Conservation (phyloP, 1,140 invertebrate genomes). For the Apis mellifera region DNA sequence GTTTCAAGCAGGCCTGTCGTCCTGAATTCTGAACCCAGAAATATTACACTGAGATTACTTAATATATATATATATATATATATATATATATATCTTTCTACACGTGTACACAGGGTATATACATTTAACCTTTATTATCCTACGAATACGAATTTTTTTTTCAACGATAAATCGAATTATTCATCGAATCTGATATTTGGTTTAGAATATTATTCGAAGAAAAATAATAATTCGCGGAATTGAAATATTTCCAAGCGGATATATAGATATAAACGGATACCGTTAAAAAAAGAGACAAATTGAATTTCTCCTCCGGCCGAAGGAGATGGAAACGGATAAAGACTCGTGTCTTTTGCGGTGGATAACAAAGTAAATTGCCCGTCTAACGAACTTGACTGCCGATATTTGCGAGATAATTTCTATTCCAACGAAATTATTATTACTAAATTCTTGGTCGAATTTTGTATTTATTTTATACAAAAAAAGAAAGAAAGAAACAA, state of each 20-base stretch:
- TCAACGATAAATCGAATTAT: no score
- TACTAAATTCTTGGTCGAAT: not conserved
- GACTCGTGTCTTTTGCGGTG: not conserved
- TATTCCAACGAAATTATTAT: no score
- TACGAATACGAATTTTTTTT: no score
- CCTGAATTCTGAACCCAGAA: not conserved
- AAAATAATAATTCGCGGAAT: not conserved
- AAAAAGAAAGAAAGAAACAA: no score
- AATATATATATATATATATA: no score
- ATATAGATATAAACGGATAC: no score
- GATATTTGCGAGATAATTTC: not conserved
- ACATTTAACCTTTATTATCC: no score
- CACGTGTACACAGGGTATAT: no score
- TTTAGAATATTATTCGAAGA: not conserved
- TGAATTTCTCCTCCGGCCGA: conserved; percentile 5
- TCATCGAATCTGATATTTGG: no score
- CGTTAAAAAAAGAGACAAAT: conserved; percentile 32
- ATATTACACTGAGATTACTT: not conserved
- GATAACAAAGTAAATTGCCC: conserved; percentile 33
- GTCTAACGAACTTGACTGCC: not conserved
- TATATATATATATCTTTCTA: no score
- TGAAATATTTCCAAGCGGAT: not conserved
- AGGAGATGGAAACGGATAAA: not conserved
- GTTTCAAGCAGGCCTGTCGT: no score
- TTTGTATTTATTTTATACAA: no score